Conservation (phyloP, 2,797 vertebrate species). For the Coranthus polyacanthus region DNA sequence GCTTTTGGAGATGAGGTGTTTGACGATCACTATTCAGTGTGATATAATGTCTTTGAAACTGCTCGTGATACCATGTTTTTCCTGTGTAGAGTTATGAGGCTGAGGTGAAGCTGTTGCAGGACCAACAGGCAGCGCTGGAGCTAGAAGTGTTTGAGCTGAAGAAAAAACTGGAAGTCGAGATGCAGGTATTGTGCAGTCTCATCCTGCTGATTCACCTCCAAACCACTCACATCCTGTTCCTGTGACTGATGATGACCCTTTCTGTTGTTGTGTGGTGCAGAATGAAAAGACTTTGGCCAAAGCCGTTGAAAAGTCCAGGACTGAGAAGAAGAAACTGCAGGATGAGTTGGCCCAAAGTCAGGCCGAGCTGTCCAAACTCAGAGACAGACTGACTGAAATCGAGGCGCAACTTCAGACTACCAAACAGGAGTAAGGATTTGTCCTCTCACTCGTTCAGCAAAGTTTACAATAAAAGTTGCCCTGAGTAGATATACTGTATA, state of each 20-base stretch:
- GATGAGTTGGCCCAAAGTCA: constrained; percentile 81
- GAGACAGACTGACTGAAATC: constrained; percentile 82
- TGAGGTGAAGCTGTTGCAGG: constrained; percentile 84
- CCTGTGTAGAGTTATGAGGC: constrained; percentile 72
- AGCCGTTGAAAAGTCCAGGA: constrained; percentile 83
- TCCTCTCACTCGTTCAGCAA: neutral
- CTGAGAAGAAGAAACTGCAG: constrained; percentile 85
- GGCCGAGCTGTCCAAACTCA: constrained; percentile 84
- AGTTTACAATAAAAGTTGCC: constrained; percentile 12
- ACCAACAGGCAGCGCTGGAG: constrained; percentile 87
- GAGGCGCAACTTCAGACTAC: constrained; percentile 89
- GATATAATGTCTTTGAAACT: constrained; percentile 19
- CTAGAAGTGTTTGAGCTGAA: constrained; percentile 86
- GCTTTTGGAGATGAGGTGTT: constrained; percentile 34
- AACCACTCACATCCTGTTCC: constrained; percentile 29
- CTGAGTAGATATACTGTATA: neutral
- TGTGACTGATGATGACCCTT: constrained; percentile 21
- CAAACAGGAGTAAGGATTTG: constrained; percentile 89
- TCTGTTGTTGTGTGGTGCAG: constrained; percentile 52
- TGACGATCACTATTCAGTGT: constrained; percentile 3
- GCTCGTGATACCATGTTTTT: neutral
- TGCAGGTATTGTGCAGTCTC: constrained; percentile 80
- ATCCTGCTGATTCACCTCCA: constrained; percentile 37
- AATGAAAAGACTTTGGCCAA: constrained; percentile 80
- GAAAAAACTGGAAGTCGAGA: constrained; percentile 89